Evolutionary conservation across 1,140 invertebrate species (phyloP).

Genomic region (Cydia amplana): DNA sequence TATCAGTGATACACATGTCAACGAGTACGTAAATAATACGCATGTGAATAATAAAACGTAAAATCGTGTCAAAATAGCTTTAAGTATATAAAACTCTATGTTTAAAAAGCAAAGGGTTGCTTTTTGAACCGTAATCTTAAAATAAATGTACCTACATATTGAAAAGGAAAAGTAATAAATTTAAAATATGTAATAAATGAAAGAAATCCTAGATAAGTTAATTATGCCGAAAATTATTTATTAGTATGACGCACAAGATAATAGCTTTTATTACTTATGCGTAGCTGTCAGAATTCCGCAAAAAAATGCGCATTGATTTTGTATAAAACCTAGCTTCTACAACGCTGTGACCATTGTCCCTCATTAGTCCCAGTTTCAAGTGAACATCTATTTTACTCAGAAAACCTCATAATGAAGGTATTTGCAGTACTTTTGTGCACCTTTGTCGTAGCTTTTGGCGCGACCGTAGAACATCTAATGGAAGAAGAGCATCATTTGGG

Average conservation of each 20-base stretch:
- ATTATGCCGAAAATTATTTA: neutral
- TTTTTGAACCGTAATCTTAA: neutral
- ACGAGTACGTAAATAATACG: neutral
- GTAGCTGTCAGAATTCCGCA: neutral
- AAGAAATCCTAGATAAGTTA: too few relatives aligned
- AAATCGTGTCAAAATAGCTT: neutral
- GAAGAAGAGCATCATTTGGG: too few relatives aligned
- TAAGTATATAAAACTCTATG: neutral
- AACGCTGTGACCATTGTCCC: neutral
- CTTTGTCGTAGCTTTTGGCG: neutral
- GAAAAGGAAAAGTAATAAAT: too few relatives aligned
- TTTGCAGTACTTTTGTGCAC: neutral
- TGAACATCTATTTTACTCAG: neutral
- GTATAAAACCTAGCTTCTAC: neutral
- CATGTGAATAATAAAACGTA: neutral
- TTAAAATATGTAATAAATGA: too few relatives aligned
- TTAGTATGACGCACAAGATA: neutral
- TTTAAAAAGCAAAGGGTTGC: neutral
- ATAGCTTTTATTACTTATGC: neutral
- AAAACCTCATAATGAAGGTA: neutral
- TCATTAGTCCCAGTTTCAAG: neutral
- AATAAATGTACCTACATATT: too few relatives aligned
- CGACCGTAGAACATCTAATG: neutral
- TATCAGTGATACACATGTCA: neutral
- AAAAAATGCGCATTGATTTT: neutral